These are phyloP conservation scores for Actinostola sp. DNA, from an alignment of 92 coral and sea anemone genomes.

Conservation along the genomic window DNA sequence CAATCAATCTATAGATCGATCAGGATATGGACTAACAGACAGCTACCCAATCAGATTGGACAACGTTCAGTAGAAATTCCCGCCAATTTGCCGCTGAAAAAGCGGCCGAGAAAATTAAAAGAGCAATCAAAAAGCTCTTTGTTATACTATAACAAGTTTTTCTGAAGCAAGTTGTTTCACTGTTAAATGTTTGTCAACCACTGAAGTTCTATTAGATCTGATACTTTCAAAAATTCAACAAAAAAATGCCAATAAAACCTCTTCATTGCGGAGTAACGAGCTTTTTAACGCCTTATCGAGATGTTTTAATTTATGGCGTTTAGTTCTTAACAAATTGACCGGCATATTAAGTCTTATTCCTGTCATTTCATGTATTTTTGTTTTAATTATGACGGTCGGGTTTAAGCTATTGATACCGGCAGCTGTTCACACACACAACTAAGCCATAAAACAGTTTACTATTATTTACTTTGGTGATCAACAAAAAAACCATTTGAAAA, in stretches of 20 bases:
- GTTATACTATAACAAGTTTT: too few relatives aligned
- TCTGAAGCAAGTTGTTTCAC: too few relatives aligned
- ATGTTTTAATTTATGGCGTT: slow-evolving; percentile 2
- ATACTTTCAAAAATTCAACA: too few relatives aligned
- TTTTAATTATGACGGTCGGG: slow-evolving; percentile 10
- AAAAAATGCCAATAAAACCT: too few relatives aligned
- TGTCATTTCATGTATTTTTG: slow-evolving; percentile 1
- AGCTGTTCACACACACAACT: slow-evolving; percentile 15
- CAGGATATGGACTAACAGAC: neutral
- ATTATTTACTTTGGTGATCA: slow-evolving; percentile 17
- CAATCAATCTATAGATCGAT: neutral
- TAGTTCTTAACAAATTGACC: neutral
- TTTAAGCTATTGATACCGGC: slow-evolving; percentile 18
- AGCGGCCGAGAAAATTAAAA: neutral
- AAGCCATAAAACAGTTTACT: slow-evolving; percentile 1
- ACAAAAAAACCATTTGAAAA: slow-evolving; percentile 3
- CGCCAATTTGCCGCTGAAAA: neutral
- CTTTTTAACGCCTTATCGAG: neutral
- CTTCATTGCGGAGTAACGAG: too few relatives aligned
- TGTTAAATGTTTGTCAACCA: too few relatives aligned
- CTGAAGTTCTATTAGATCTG: too few relatives aligned
- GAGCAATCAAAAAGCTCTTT: neutral
- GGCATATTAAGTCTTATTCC: slow-evolving; percentile 1
- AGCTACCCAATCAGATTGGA: slow-evolving; percentile 2
- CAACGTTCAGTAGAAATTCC: neutral